Percentiles rank a stretch among this genome's conserved stretches.
These are phyloP conservation scores for Harpalus rufipes DNA, from an alignment of 2,888 invertebrate species.

Conservation along the genomic window DNA sequence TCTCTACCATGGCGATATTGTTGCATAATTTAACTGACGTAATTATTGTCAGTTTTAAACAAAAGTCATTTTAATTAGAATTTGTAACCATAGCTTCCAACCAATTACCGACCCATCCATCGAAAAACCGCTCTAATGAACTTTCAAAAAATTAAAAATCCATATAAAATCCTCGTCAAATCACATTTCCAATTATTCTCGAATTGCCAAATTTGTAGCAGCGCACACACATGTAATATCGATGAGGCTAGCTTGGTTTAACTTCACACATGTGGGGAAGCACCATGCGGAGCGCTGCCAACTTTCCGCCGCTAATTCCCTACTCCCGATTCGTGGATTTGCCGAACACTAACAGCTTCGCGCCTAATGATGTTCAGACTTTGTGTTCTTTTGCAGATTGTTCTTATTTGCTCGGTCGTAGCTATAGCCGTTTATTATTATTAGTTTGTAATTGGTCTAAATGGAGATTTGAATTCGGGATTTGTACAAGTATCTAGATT, in stretches of 20 bases:
- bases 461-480: not conserved
- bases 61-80: slow-evolving; percentile 9
- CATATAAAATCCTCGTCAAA: slow-evolving; percentile 29
- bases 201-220: slow-evolving; percentile 28
- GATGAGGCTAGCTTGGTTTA: not conserved
- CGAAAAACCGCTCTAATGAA: slow-evolving; percentile 41
- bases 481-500: too few species aligned
- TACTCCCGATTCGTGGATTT: slow-evolving; percentile 22
- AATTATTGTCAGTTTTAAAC: not conserved
- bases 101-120: not conserved
- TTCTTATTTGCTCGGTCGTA: slow-evolving; percentile 12
- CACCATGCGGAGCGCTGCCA: slow-evolving; percentile 10
- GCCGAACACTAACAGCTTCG: slow-evolving; percentile 33
- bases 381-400: slow-evolving; percentile 18
- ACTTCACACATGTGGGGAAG: slow-evolving; percentile 19
- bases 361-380: slow-evolving; percentile 8
- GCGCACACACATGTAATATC: slow-evolving; percentile 1
- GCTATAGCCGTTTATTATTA: not conserved
- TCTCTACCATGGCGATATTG: too few species aligned
- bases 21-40: too few species aligned
- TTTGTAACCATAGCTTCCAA: not conserved
- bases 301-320: slow-evolving; percentile 32
- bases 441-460: not conserved
- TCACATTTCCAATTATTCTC: slow-evolving; percentile 45
- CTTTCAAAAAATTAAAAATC: slow-evolving; percentile 39